A percentile compares a stretch with the other conserved stretches of the same genome.
Evolutionary conservation across 35 echinoderm and acorn worm genomes (phyloP).

Genomic region (Hemicentrotus pulcherrimus): DNA sequence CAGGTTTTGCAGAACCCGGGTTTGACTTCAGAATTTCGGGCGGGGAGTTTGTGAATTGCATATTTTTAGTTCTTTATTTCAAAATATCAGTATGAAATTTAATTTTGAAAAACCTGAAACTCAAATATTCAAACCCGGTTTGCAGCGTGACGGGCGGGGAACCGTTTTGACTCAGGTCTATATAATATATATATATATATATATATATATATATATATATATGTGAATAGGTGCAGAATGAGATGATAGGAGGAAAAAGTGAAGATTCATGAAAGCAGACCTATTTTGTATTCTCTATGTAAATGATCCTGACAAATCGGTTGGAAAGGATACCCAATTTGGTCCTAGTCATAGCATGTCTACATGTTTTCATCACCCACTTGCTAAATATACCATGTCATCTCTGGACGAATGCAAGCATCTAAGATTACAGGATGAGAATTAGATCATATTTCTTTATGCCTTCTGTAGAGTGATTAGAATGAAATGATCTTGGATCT

Average conservation of each 20-base stretch:
- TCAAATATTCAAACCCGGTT: too few species aligned
- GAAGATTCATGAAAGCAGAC: too few species aligned
- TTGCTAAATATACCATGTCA: background rate
- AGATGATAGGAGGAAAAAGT: background rate
- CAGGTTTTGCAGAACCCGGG: too few species aligned
- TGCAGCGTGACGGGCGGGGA: too few species aligned
- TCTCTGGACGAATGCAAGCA: background rate
- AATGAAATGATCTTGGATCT: constrained; percentile 9
- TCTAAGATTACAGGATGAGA: background rate
- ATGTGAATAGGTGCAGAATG: background rate
- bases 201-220: too few species aligned
- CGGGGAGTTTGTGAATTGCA: too few species aligned
- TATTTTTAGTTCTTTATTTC: too few species aligned
- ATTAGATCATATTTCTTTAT: constrained; percentile 15
- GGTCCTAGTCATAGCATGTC: background rate
- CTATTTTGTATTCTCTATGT: background rate
- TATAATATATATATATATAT: too few species aligned
- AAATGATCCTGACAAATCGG: constrained; percentile 1
- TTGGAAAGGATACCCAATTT: background rate
- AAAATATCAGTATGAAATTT: too few species aligned
- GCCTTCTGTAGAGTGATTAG: background rate
- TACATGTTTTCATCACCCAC: background rate
- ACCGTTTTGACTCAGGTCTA: too few species aligned
- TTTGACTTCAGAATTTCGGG: too few species aligned
- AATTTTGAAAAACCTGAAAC: too few species aligned